Percentiles rank a stretch among this genome's conserved stretches.
Conservation (phyloP, 2,888 invertebrate genomes). For the Sphaerophoria taeniata region DNA sequence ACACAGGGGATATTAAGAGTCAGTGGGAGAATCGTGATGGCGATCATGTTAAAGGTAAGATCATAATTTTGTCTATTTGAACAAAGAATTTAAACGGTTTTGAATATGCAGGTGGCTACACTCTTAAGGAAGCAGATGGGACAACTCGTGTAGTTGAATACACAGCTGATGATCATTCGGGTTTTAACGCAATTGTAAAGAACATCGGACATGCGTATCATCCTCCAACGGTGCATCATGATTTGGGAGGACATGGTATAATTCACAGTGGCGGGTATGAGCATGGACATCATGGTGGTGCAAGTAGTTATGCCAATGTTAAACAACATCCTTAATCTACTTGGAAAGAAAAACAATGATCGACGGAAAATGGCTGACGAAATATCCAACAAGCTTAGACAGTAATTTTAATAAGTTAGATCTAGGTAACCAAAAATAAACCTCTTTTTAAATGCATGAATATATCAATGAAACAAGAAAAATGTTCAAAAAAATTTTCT, state of each 20-base stretch:
- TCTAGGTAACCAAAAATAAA: background rate
- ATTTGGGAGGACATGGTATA: slow-evolving; percentile 66
- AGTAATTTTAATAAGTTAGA: background rate
- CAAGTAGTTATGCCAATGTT: slow-evolving; percentile 79
- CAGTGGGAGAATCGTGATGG: slow-evolving; percentile 84
- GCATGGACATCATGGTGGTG: slow-evolving; percentile 76
- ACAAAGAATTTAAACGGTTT: too few relatives aligned
- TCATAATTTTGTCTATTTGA: too few relatives aligned
- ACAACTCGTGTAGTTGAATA: slow-evolving; percentile 84
- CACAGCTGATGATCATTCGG: slow-evolving; percentile 83
- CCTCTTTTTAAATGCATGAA: background rate
- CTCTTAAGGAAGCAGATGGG: slow-evolving; percentile 83
- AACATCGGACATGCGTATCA: slow-evolving; percentile 82
- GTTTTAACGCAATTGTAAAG: slow-evolving; percentile 84
- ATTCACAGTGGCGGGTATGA: slow-evolving; percentile 49
- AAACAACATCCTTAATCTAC: slow-evolving; percentile 76
- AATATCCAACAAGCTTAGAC: background rate
- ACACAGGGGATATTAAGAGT: slow-evolving; percentile 83
- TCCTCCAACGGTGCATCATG: slow-evolving; percentile 75
- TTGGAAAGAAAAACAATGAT: background rate
- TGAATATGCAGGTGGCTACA: slow-evolving; percentile 80
- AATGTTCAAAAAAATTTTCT: too few relatives aligned
- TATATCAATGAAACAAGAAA: background rate
- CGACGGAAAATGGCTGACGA: background rate
- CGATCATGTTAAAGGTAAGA: slow-evolving; percentile 83